Conservation (phyloP, 2,888 invertebrate species). For the Bimastos eiseni region DNA sequence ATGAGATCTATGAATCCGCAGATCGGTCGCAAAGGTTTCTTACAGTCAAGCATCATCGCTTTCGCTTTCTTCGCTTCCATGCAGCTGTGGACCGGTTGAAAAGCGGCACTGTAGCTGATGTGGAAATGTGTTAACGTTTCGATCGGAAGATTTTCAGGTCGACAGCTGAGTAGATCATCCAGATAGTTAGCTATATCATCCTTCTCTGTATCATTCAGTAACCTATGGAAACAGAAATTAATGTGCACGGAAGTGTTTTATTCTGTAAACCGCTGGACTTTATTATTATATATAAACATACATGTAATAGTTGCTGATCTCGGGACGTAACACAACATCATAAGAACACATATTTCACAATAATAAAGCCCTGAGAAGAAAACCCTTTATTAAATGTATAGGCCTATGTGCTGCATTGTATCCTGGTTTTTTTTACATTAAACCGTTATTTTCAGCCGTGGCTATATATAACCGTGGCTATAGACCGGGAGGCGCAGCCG, state of each 20-base stretch:
- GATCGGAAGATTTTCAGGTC: slow-evolving; percentile 8
- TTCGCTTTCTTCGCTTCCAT: background rate
- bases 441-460: too few relatives aligned
- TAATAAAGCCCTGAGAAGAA: too few relatives aligned
- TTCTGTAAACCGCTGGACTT: background rate
- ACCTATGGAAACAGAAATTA: background rate
- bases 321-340: too few relatives aligned
- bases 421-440: background rate
- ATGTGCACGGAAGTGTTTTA: background rate
- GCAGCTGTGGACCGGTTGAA: background rate
- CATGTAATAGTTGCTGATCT: too few relatives aligned
- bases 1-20: background rate
- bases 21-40: background rate
- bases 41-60: background rate
- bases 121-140: background rate
- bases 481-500: too few relatives aligned
- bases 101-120: background rate
- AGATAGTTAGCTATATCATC: slow-evolving; percentile 1
- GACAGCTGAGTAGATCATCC: background rate
- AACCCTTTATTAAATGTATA: too few relatives aligned
- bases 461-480: too few relatives aligned
- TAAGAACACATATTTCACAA: too few relatives aligned
- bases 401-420: background rate
- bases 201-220: background rate
- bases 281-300: too few relatives aligned